Base-by-base conservation (phyloP, 2,888 invertebrate genomes). In the Flexamia atlantica region DNA sequence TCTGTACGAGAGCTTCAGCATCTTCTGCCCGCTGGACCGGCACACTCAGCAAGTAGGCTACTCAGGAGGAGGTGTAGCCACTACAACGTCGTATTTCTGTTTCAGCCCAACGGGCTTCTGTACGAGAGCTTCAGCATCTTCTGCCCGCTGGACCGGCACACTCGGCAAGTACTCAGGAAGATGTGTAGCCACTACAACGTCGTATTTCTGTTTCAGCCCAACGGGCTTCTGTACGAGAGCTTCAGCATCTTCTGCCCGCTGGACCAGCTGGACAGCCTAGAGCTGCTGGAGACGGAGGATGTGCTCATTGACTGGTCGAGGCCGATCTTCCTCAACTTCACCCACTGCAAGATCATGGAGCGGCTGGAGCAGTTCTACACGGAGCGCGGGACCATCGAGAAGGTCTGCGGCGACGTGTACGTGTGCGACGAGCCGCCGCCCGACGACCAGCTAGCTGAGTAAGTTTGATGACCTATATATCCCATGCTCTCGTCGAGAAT, bases 101-200 rank as follows among this genome's bases (percentile, higher is more conserved):
- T 86, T 12, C 91, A 96, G 96, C 96, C 96, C 84, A 94, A 96
- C 91, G 94, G 94, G 88, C 93, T 93, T 89, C 92, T 95, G 87
- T 95, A 96, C 92, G 96, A 96, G 90, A 96, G 96, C 90, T 95
- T 97, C 90, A 95, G 95, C 87, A 95, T 96, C 86, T 97, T 97
- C 91, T 96, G 96, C 90, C 96, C 97, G 81, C 93, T 94, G 89
- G 94, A 94, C 89, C 93, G 94, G 86, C 91, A n/a, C n/a, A n/a
- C n/a, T n/a, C n/a, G n/a, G n/a, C n/a, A n/a, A n/a, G n/a, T n/a
- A n/a, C n/a, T n/a, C n/a, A n/a, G n/a, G n/a, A n/a, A n/a, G n/a
- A n/a, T n/a, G n/a, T n/a, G n/a, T n/a, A n/a, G n/a, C n/a, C n/a
- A n/a, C n/a, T n/a, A n/a, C n/a, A n/a, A n/a, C 40, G 40, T 50